Base-by-base conservation (phyloP, 2,888 invertebrate species). In the Parelbella ahira region DNA sequence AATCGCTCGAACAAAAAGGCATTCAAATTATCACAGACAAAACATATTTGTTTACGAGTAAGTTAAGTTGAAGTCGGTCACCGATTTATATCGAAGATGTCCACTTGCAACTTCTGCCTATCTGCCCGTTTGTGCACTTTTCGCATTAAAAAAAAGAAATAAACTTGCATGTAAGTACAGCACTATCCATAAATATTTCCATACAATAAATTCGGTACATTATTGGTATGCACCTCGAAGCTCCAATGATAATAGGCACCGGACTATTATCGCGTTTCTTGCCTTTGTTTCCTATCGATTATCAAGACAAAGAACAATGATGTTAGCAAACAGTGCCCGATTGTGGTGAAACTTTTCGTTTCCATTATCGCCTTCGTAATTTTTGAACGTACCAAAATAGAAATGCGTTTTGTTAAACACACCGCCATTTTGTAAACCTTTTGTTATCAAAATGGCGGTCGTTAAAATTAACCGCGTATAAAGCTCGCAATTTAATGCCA, bases 231-330 rank as follows among this genome's bases (percentile, higher is more conserved):
- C 20, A 12, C 30, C 11, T 20, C 9, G 30, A 33, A 25, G 25
- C 32, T 33, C 10, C 18, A 24, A 3, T 24, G 23, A 29, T 23
- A 39, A 24, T 32, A 6, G 30, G 19, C 11, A 20, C 10, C 19
- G 11, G 20, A 15, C 32, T 19, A 50, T 58, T 47, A 48, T 44
- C 45, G 44, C 37, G 50, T 47, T 54, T 53, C 45, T 42, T 43
- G 49, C 48, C 54, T 49, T 46, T 52, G 51, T 51, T 51, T 51
- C 47, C 32, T 49, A 51, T 51, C 48, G 53, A 53, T 50, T 51
- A 49, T 39, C 11, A 45, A 47, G 28, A 54, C 50, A 49, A 48
- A 45, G 50, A 53, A 51, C 53, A 49, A 56, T 54, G 32, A 49
- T 23, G 42, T 45, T 44, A 42, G 37, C 43, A 43, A 48, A 50